phyloP scores from a whole-genome alignment of 2,888 invertebrate genomes.

The Ommatoiulus sabulosus region DNA sequence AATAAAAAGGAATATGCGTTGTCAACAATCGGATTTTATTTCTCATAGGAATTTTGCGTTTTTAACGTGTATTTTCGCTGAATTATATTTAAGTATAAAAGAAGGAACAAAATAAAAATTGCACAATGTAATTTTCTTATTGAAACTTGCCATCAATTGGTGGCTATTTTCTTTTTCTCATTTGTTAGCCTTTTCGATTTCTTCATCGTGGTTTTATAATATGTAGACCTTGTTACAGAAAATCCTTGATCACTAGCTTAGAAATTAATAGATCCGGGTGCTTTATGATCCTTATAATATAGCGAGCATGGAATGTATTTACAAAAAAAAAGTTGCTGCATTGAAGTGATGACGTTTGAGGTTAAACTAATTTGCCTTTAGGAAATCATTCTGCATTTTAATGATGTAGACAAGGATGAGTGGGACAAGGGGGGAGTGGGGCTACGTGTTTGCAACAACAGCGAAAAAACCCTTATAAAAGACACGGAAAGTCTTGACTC shows the following conservation, averaged over 20 bases:
- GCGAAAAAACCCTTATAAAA: background rate
- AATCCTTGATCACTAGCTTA: constrained; percentile 22
- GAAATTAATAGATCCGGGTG: constrained; percentile 34
- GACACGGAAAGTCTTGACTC: constrained; percentile 34
- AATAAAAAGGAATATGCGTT: background rate
- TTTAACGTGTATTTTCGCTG: background rate
- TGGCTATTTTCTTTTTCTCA: background rate
- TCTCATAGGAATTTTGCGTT: background rate
- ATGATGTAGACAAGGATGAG: constrained; percentile 34
- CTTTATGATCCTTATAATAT: constrained; percentile 22
- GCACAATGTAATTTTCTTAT: constrained; percentile 21
- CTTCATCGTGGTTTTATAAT: constrained; percentile 34
- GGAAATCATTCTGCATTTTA: constrained; percentile 25
- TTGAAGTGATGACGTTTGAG: constrained; percentile 28
- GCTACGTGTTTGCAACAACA: constrained; percentile 22
- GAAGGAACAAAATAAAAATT: constrained; percentile 5
- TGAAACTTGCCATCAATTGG: constrained; percentile 2
- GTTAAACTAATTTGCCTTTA: constrained; percentile 34
- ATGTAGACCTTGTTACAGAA: constrained; percentile 34
- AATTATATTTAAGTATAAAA: background rate
- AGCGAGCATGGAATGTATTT: background rate
- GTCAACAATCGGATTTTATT: constrained; percentile 24
- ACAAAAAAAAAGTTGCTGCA: constrained; percentile 12
- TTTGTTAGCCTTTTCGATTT: constrained; percentile 28
- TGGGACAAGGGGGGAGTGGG: constrained; percentile 28